phyloP scores from a whole-genome alignment of 2,888 invertebrate species.

The Microplitis deprimator region DNA sequence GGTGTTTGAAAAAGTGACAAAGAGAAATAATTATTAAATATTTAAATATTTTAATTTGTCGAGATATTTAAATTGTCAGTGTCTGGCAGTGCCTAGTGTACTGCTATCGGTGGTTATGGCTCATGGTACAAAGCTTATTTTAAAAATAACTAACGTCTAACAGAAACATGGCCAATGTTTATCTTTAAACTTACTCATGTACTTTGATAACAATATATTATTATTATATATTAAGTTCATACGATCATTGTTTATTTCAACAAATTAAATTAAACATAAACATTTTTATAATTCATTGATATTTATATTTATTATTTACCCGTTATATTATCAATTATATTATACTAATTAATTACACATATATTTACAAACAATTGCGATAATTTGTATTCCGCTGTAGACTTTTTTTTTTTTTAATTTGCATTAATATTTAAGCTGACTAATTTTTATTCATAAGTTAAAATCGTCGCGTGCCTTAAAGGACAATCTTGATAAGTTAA shows the following conservation, averaged over 20 bases:
- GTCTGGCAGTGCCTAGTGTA: slow-evolving; percentile 18
- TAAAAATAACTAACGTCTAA: slow-evolving; percentile 9
- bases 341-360: background rate
- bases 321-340: background rate
- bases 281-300: background rate
- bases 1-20: background rate
- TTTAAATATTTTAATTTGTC: background rate
- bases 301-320: background rate
- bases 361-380: background rate
- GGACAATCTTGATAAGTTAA: slow-evolving; percentile 18
- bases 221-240: slow-evolving; percentile 5
- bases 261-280: background rate
- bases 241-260: background rate
- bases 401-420: background rate
- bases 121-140: slow-evolving; percentile 11
- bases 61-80: slow-evolving; percentile 24
- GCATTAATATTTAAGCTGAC: background rate
- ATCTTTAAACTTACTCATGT: slow-evolving; percentile 15
- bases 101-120: slow-evolving; percentile 15
- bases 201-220: slow-evolving; percentile 11
- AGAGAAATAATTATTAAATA: slow-evolving; percentile 5
- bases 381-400: background rate
- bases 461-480: slow-evolving; percentile 29
- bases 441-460: slow-evolving; percentile 27
- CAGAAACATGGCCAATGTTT: slow-evolving; percentile 18